phyloP scores from a whole-genome alignment of 1,140 invertebrate genomes.

The Drosophila tristis region DNA sequence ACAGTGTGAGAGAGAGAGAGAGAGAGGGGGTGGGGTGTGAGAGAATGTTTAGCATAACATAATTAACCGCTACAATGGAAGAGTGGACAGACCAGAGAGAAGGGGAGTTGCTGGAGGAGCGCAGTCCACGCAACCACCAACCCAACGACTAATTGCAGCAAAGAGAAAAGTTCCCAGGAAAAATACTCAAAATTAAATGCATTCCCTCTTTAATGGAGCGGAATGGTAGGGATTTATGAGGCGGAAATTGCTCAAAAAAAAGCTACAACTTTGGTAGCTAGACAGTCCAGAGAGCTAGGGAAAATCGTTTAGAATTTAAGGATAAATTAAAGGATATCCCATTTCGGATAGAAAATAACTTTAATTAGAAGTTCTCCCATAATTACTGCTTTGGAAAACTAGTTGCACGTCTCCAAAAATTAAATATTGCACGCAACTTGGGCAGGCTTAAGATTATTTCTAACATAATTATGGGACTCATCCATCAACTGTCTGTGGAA shows the following conservation, averaged over 20 bases:
- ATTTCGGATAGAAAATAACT: too few species aligned
- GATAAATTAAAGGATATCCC: too few species aligned
- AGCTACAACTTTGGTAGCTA: too few species aligned
- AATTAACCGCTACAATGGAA: conserved; percentile 34
- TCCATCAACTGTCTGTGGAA: conserved; percentile 31
- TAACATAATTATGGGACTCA: conserved; percentile 4
- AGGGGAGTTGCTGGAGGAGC: background rate
- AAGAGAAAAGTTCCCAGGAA: conserved; percentile 36
- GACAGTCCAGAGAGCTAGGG: too few species aligned
- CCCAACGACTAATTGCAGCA: conserved; percentile 26
- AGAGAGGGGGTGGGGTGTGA: conserved; percentile 22
- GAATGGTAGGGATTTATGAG: background rate
- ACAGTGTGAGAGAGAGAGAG: conserved; percentile 41
- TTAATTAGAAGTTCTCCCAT: too few species aligned
- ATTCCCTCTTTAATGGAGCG: conserved; percentile 28
- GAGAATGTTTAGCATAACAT: conserved; percentile 50
- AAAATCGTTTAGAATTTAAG: too few species aligned
- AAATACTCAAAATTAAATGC: conserved; percentile 29
- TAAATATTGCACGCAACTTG: too few species aligned
- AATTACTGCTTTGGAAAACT: too few species aligned
- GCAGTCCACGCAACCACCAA: conserved; percentile 1
- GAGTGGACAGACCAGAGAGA: conserved; percentile 14
- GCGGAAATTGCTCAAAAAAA: too few species aligned
- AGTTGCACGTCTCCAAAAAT: too few species aligned
- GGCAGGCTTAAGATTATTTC: background rate